A percentile compares a stretch with the other conserved stretches of the same genome.
Conservation (phyloP, 2,113 vertebrate species). For the Ageneiosus marmoratus region DNA sequence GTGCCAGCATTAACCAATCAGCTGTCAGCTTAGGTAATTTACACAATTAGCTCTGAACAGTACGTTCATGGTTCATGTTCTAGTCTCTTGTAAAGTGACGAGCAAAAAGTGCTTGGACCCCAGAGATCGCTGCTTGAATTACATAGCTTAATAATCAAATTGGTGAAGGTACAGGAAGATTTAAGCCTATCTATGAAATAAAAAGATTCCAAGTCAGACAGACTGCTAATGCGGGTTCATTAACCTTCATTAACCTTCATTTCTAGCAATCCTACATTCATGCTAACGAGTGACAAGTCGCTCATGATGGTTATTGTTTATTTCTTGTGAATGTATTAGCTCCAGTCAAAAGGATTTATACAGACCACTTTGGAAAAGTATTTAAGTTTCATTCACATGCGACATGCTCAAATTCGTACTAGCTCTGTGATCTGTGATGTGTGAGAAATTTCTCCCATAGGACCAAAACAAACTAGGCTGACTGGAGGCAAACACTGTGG, state of each 20-base stretch:
- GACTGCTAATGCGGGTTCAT: not conserved
- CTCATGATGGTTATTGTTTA: not conserved
- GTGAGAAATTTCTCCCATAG: slow-evolving; percentile 3
- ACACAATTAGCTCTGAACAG: not conserved
- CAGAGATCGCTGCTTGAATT: not conserved
- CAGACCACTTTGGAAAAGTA: not conserved
- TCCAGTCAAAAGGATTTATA: not conserved
- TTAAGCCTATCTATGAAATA: not conserved
- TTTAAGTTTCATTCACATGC: not conserved
- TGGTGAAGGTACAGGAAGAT: not conserved
- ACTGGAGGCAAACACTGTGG: not conserved
- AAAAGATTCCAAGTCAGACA: not conserved
- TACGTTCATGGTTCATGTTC: too few species aligned
- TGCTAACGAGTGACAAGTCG: not conserved
- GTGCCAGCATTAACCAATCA: not conserved
- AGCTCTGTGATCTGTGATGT: not conserved
- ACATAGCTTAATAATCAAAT: not conserved
- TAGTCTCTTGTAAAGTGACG: not conserved
- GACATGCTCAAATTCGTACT: not conserved
- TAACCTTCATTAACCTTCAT: not conserved
- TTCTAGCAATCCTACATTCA: not conserved
- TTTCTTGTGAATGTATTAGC: not conserved
- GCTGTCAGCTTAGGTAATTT: not conserved
- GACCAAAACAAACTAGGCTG: not conserved
- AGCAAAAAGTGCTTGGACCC: not conserved